phyloP scores from a whole-genome alignment of 2,888 invertebrate species.

The Aelia acuminata region DNA sequence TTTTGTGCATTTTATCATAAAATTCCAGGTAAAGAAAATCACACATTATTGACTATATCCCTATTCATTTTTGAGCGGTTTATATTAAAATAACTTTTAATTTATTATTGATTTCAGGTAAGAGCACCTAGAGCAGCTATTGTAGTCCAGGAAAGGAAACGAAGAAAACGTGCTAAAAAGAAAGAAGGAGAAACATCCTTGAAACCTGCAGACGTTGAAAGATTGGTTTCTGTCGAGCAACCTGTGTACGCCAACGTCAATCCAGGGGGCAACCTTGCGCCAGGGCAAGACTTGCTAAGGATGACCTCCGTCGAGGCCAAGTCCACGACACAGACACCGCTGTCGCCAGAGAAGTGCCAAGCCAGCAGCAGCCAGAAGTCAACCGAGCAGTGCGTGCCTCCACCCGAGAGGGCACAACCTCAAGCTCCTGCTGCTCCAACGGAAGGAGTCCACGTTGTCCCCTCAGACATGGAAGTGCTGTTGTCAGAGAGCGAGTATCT shows the following conservation, averaged over 20 bases:
- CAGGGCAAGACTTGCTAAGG: conserved; percentile 65
- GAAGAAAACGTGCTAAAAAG: conserved; percentile 63
- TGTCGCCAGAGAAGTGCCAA: conserved; percentile 65
- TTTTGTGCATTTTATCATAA: no score
- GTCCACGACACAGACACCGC: conserved; percentile 65
- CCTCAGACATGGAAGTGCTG: conserved; percentile 75
- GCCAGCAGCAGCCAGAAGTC: conserved; percentile 58
- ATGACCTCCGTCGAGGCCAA: conserved; percentile 67
- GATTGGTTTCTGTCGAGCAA: conserved; percentile 59
- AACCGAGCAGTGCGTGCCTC: background rate
- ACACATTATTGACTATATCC: no score
- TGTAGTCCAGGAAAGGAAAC: conserved; percentile 64
- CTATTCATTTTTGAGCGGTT: no score
- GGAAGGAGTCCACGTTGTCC: conserved; percentile 71
- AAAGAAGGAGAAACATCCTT: conserved; percentile 60
- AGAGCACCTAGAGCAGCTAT: conserved; percentile 63
- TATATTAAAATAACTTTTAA: background rate
- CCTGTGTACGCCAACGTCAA: conserved; percentile 53
- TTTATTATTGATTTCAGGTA: conserved; percentile 14
- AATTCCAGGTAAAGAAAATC: no score
- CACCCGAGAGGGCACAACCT: background rate
- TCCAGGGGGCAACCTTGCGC: conserved; percentile 17
- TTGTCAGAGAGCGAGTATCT: conserved; percentile 68
- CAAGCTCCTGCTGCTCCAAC: background rate
- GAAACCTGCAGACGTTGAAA: conserved; percentile 55